Percentiles rank a stretch among this genome's conserved stretches.
phyloP scores from a whole-genome alignment of 1,140 invertebrate species.

The Magallana ariakensis region DNA sequence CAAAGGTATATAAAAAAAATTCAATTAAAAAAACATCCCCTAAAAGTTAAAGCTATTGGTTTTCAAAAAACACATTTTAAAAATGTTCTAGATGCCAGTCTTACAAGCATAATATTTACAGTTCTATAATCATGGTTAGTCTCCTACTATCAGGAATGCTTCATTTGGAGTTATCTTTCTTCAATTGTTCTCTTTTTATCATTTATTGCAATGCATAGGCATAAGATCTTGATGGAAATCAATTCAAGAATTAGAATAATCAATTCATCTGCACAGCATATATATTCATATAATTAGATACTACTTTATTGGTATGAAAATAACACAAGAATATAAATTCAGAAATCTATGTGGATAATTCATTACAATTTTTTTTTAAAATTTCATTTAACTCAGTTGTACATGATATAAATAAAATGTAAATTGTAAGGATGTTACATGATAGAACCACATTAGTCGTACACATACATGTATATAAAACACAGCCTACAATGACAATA shows the following conservation, averaged over 20 bases:
- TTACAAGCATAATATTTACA: constrained; percentile 7
- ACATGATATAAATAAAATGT: neutral
- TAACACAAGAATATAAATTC: too few species aligned
- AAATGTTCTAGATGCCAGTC: neutral
- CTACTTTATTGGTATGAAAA: too few species aligned
- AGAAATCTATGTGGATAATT: neutral
- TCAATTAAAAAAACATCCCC: neutral
- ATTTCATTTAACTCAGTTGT: neutral
- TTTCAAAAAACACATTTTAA: neutral
- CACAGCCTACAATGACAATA: constrained; percentile 1
- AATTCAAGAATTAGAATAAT: too few species aligned
- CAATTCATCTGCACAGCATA: too few species aligned
- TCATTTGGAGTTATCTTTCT: too few species aligned
- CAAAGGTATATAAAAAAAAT: constrained; percentile 15
- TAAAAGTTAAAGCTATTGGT: constrained; percentile 29
- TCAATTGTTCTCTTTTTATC: too few species aligned
- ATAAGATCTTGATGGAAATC: too few species aligned
- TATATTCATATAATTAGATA: too few species aligned
- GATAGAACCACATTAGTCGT: neutral
- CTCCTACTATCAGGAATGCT: neutral
- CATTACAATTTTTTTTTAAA: neutral
- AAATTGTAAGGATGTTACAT: neutral
- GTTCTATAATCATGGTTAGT: neutral
- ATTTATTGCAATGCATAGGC: too few species aligned
- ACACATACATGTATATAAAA: neutral